Evolutionary conservation across 2,888 invertebrate genomes (phyloP), one percentile per base, ranked within the genome.

Genomic region (Hirtodrosophila confusa): DNA sequence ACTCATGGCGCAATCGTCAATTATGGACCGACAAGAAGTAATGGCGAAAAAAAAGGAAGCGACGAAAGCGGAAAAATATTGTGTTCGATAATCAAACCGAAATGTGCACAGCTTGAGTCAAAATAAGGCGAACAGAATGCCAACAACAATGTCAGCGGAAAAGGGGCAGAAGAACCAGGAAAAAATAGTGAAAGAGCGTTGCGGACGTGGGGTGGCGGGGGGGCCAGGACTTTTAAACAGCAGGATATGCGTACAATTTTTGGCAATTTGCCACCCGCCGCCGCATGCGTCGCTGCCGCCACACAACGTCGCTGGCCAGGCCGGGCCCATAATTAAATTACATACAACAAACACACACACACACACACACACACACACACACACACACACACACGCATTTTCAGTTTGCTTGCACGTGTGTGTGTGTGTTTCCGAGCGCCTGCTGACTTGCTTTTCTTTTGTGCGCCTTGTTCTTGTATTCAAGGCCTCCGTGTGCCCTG

Each of bases 221-320:
- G 43, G 1, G 36, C 27, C 39, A 64, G 85, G 66, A 84, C 78
- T 88, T 84, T 88, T 80, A 78, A 84, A 68, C 84, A 84, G 87
- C 84, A 88, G 84, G 84, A 84, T 84, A 84, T 86, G 88, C 88
- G 87, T 88, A 86, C 78, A 78, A 77, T 80, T 84, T 83, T 88
- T 84, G 88, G 84, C 88, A 86, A 84, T 88, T 84, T 84, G 84
- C 84, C 83, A 87, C 83, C 88, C 88, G 76, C 83, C 76, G 83
- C 70, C 74, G 78, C 77, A 75, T 75, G 78, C 70, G 69, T 68
- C 62, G 56, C 66, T 41, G 56, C 54, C 24, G 53, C 60, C 65
- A 24, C 40, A 41, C 37, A 51, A 49, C 40, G 76, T 6, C 51
- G 65, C 55, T 55, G 83, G 45, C 64, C 70, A 54, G 54, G 70